Conservation (phyloP, 2,113 vertebrate species). For the Psettodes erumei region DNA sequence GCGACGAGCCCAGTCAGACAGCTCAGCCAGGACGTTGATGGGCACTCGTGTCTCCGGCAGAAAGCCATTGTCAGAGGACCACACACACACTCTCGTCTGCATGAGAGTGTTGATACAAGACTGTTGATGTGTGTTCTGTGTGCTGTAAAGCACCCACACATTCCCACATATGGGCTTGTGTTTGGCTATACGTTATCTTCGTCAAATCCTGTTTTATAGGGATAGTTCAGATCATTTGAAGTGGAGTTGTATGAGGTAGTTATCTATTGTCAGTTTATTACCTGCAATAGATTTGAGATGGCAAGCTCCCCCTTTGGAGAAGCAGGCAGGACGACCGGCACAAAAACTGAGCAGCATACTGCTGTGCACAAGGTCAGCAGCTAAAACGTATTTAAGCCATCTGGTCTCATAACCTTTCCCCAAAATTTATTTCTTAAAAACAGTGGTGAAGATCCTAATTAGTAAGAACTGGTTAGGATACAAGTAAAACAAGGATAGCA, state of each 20-base stretch:
- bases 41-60: slow-evolving; percentile 29
- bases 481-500: neutral
- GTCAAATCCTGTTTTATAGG: slow-evolving; percentile 4
- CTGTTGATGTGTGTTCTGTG: neutral
- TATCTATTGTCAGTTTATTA: too few relatives aligned
- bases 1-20: slow-evolving; percentile 23
- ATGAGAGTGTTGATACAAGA: neutral
- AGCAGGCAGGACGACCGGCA: too few relatives aligned
- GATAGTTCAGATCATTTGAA: too few relatives aligned
- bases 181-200: neutral
- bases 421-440: neutral
- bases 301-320: too few relatives aligned
- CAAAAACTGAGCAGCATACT: too few relatives aligned
- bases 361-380: too few relatives aligned
- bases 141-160: slow-evolving; percentile 1
- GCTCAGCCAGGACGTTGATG: slow-evolving; percentile 26
- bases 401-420: too few relatives aligned
- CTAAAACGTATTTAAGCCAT: too few relatives aligned
- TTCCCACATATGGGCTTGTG: slow-evolving; percentile 7
- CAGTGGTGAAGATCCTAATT: neutral
- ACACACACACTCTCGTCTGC: slow-evolving; percentile 2
- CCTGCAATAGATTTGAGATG: too few relatives aligned
- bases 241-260: too few relatives aligned
- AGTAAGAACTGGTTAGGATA: neutral
- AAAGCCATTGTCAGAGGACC: slow-evolving; percentile 17